Base-by-base conservation (phyloP, 2,113 vertebrate species). In the Misgurnus anguillicaudatus region DNA sequence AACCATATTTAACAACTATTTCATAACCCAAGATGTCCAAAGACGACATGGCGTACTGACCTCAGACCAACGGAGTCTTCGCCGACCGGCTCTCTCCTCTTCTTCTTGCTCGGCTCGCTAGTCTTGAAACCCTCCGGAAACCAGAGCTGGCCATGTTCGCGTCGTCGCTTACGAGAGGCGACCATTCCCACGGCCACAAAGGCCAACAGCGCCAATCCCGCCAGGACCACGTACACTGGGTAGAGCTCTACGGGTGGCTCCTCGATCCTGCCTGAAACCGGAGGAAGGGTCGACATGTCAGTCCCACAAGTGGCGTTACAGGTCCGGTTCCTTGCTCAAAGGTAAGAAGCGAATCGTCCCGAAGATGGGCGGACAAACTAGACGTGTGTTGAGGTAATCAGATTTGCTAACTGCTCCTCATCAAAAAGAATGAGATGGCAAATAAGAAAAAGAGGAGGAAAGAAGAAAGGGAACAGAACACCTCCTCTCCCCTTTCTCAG, bases 91-190 rank as follows among this genome's bases (percentile, higher is more conserved):
- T 98, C 97, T 2, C 96, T 92, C 8, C 98, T 92, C 89, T 98
- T 98, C 93, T 99, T 99, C 92, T 98, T 99, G 92, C 94, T 97
- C 2, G 95, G 94, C 85, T 99, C 97, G 0, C 94, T 94, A 89
- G 96, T 95, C 89, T 96, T 97, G 93, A 98, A 99, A 79, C 97
- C 98, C 84, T 99, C 98, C 0, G 98, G 98, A 92, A 98, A 97
- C 98, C 98, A 99, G 2, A 99, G 96, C 87, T 97, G 96, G 53
- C 98, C 98, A 58, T 98, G 96, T 86, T 98, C 96, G 38, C 97
- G 93, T 73, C 95, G 95, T 0, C 98, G 94, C 89, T 97, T 98
- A 6, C 95, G 95, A 55, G 95, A 96, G 48, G 94, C 93, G 86
- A 99, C 93, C 64, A 99, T 95, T 13, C 96, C 97, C 9, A 96